phyloP scores from a whole-genome alignment of 2,888 invertebrate genomes.

The Xestia rhomboidea region DNA sequence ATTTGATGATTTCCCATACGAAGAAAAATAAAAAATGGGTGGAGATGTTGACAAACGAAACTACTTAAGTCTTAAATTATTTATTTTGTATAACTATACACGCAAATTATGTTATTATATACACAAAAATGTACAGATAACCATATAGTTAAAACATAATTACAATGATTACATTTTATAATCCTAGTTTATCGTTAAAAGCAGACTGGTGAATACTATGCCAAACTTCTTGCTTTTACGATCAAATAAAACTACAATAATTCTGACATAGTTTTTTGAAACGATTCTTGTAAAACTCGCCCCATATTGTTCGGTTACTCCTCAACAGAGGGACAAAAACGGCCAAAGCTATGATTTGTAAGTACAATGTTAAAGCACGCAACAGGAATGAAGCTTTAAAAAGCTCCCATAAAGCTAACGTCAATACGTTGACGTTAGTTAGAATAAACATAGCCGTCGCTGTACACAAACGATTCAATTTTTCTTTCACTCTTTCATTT shows the following conservation, averaged over 20 bases:
- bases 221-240: neutral
- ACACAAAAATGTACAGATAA: neutral
- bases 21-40: too few relatives aligned
- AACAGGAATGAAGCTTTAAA: neutral
- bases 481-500: conserved; percentile 3
- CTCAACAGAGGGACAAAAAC: conserved; percentile 16
- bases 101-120: neutral
- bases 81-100: neutral
- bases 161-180: neutral
- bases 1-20: too few relatives aligned
- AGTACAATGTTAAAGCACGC: neutral
- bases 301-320: conserved; percentile 16
- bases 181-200: neutral
- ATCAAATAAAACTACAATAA: neutral
- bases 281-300: conserved; percentile 13
- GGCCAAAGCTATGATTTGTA: neutral
- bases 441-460: conserved; percentile 5
- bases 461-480: neutral
- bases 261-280: neutral
- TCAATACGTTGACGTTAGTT: conserved; percentile 11
- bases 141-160: too few relatives aligned
- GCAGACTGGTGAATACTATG: too few relatives aligned
- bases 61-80: neutral
- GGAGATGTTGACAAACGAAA: neutral
- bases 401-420: neutral